These are phyloP conservation scores for Pogonus chalceus DNA, from an alignment of 1,140 invertebrate genomes.

Conservation along the genomic window DNA sequence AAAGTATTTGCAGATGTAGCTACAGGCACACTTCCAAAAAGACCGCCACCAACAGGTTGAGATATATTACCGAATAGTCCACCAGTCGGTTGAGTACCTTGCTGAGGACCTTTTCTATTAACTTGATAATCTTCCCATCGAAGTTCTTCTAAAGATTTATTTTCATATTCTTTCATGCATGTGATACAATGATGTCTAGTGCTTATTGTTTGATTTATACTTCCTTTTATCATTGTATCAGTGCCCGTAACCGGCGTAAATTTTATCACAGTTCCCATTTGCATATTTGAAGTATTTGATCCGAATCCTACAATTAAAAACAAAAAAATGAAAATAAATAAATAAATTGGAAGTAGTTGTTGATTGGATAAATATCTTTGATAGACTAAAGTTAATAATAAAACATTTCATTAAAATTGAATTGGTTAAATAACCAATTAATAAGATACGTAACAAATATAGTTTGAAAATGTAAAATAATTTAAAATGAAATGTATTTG, in stretches of 20 bases:
- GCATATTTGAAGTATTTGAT: conserved; percentile 26
- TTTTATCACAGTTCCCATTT: conserved; percentile 69
- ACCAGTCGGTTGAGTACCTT: conserved; percentile 15
- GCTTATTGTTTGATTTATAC: conserved; percentile 67
- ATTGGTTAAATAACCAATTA: too few relatives aligned
- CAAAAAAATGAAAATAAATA: conserved; percentile 11
- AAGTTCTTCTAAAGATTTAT: conserved; percentile 88
- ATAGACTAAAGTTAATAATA: too few relatives aligned
- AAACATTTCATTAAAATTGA: too few relatives aligned
- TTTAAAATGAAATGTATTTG: too few relatives aligned
- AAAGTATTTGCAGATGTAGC: conserved; percentile 33
- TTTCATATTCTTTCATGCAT: conserved; percentile 96
- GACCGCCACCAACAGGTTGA: background rate
- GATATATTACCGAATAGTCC: conserved; percentile 21
- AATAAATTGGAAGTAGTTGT: background rate
- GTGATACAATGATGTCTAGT: conserved; percentile 93
- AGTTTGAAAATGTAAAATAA: too few relatives aligned
- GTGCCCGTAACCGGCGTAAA: conserved; percentile 79
- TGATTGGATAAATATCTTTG: conserved; percentile 15
- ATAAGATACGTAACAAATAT: too few relatives aligned
- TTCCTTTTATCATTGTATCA: conserved; percentile 86
- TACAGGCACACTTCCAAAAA: conserved; percentile 15
- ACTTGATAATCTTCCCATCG: conserved; percentile 87
- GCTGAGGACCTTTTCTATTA: conserved; percentile 63
- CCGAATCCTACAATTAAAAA: conserved; percentile 48